phyloP scores from a whole-genome alignment of 2,797 vertebrate genomes.

The Harpagifer antarcticus region DNA sequence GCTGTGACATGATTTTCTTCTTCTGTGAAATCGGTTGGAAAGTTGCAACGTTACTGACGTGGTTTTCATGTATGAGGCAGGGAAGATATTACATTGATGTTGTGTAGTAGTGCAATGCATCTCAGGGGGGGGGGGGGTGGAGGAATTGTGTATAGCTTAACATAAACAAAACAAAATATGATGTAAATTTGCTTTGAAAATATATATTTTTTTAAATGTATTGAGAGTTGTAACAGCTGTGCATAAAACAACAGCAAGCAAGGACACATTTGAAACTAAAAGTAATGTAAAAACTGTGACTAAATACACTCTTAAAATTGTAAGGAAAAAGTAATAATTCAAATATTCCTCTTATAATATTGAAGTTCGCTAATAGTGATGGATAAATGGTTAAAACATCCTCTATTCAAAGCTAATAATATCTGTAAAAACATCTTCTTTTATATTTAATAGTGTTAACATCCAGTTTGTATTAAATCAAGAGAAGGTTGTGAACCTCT shows the following conservation, averaged over 20 bases:
- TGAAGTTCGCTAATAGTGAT: too few relatives aligned
- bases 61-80: background rate
- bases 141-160: background rate
- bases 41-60: background rate
- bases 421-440: accelerated
- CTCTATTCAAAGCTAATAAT: background rate
- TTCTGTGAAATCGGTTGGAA: background rate
- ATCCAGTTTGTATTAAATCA: background rate
- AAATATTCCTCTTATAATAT: too few relatives aligned
- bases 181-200: background rate
- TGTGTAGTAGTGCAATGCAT: background rate
- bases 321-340: too few relatives aligned
- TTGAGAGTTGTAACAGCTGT: too few relatives aligned
- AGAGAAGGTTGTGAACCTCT: background rate
- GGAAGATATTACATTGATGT: background rate
- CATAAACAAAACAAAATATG: too few relatives aligned
- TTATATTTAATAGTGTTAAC: background rate
- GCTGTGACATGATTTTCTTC: conserved; percentile 9
- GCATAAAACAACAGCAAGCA: background rate
- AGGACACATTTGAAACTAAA: background rate
- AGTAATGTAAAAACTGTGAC: background rate
- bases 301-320: too few relatives aligned
- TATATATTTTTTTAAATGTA: too few relatives aligned
- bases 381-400: background rate
- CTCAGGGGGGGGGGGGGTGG: background rate